These are phyloP conservation scores for Bursaphelenchus mucronatus DNA, from an alignment of 1,140 invertebrate species.

Conservation along the genomic window DNA sequence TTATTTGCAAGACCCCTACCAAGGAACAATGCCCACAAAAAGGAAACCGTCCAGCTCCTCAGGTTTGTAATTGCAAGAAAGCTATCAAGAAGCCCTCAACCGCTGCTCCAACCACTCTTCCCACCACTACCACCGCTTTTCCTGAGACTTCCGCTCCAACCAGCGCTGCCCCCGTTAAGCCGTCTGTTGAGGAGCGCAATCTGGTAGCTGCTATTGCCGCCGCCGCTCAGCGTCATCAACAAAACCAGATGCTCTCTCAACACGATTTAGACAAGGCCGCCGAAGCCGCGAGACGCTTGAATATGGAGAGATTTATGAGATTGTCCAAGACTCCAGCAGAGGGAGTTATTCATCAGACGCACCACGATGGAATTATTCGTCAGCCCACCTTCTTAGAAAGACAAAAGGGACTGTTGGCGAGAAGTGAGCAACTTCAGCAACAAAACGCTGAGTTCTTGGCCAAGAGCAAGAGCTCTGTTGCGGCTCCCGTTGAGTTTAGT, in stretches of 20 bases:
- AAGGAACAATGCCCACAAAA: constrained; percentile 50
- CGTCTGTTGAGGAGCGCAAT: constrained; percentile 2
- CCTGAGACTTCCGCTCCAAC: constrained; percentile 6
- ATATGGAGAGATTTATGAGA: constrained; percentile 57
- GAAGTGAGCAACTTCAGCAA: constrained; percentile 9
- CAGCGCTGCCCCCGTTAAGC: constrained; percentile 18
- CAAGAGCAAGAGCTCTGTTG: constrained; percentile 19
- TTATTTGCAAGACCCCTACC: constrained; percentile 50
- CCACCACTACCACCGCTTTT: constrained; percentile 17
- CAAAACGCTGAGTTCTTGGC: constrained; percentile 9
- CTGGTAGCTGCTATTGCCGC: neutral
- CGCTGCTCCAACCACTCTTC: constrained; percentile 8
- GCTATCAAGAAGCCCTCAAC: constrained; percentile 14
- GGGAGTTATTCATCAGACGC: neutral
- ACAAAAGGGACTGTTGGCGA: constrained; percentile 3
- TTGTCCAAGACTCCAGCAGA: constrained; percentile 35
- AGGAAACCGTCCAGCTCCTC: constrained; percentile 27
- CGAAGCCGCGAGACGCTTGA: constrained; percentile 37
- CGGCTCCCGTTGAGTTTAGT: constrained; percentile 37
- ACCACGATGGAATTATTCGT: constrained; percentile 20
- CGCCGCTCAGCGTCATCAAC: neutral
- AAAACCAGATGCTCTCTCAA: constrained; percentile 5
- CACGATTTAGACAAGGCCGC: constrained; percentile 23
- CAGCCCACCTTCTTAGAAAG: constrained; percentile 16
- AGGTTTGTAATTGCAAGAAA: constrained; percentile 29